Conservation (phyloP, 1,140 invertebrate species). For the Polypedilum pembai region DNA sequence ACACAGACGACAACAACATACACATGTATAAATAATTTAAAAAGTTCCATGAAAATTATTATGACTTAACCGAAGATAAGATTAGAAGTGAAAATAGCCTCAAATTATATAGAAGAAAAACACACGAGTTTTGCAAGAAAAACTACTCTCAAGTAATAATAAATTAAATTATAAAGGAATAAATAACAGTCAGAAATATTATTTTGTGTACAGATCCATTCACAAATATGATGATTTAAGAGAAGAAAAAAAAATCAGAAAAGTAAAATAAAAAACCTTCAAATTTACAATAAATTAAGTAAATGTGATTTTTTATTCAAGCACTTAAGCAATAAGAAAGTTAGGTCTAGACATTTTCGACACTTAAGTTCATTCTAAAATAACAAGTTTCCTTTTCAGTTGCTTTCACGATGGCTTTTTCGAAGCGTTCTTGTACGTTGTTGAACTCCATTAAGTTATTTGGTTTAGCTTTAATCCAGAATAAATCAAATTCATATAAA, state of each 20-base stretch:
- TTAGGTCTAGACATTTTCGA: conserved; percentile 37
- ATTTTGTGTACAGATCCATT: conserved; percentile 8
- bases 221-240: background rate
- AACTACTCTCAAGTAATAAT: background rate
- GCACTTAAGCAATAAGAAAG: background rate
- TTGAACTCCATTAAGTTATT: conserved; percentile 93
- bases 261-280: conserved; percentile 7
- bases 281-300: background rate
- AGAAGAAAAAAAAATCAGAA: background rate
- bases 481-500: conserved; percentile 87
- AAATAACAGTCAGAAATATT: background rate
- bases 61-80: background rate
- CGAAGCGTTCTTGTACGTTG: conserved; percentile 75
- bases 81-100: background rate
- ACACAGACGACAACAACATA: too few relatives aligned
- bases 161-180: background rate
- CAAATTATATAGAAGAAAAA: background rate
- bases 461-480: conserved; percentile 87
- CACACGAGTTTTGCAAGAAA: background rate
- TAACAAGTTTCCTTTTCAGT: conserved; percentile 38
- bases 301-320: background rate
- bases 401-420: conserved; percentile 44
- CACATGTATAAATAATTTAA: too few relatives aligned
- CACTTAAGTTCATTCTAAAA: conserved; percentile 41
- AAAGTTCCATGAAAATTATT: too few relatives aligned